Evolutionary conservation across 2,797 vertebrate species (phyloP).

Genomic region (Periparus ater): DNA sequence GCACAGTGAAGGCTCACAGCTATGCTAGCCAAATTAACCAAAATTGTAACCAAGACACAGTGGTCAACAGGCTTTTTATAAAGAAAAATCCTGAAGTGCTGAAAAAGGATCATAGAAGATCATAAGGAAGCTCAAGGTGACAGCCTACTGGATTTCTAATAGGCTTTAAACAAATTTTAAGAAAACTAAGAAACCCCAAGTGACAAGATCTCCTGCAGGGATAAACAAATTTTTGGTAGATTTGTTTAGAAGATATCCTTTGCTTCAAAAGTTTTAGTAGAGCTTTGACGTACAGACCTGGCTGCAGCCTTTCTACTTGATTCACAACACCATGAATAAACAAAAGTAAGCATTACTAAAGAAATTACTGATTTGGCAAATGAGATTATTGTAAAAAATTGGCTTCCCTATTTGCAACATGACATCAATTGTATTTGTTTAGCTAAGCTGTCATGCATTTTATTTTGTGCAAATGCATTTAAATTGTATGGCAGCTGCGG

Average conservation of each 20-base stretch:
- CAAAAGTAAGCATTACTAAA: neutral
- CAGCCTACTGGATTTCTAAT: neutral
- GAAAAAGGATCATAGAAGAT: neutral
- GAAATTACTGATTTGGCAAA: neutral
- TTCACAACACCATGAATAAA: neutral
- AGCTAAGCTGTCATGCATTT: neutral
- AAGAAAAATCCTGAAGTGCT: neutral
- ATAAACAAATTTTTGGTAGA: neutral
- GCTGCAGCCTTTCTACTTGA: neutral
- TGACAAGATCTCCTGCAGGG: neutral
- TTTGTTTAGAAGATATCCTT: neutral
- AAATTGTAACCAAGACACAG: neutral
- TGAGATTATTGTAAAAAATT: neutral
- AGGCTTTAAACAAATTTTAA: neutral
- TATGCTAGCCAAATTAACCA: neutral
- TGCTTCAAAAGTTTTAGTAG: neutral
- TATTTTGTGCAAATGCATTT: neutral
- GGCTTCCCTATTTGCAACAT: neutral
- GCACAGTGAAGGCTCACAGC: neutral
- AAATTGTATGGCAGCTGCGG: neutral
- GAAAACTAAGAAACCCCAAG: neutral
- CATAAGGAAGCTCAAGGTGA: neutral
- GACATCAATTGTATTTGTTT: neutral
- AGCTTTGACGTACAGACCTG: neutral
- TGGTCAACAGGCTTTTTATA: neutral